A percentile compares a stretch with the other conserved stretches of the same genome.
Evolutionary conservation across 2,888 invertebrate genomes (phyloP).

Genomic region (Erebia palarica): DNA sequence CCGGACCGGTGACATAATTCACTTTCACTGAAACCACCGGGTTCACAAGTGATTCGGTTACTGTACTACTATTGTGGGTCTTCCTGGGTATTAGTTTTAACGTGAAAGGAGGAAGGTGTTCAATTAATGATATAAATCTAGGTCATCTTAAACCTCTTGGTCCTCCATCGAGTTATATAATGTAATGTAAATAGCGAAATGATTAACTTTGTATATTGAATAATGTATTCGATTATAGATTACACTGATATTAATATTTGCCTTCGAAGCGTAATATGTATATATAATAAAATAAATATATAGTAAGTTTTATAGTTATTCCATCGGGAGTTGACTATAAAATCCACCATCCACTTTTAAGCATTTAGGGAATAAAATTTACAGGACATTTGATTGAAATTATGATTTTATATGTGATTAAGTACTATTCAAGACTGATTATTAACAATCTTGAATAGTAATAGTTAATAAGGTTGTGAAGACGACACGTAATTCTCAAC

Average conservation of each 20-base stretch:
- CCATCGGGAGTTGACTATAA: background rate
- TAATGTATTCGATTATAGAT: background rate
- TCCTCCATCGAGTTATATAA: slow-evolving; percentile 19
- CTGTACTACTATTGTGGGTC: slow-evolving; percentile 11
- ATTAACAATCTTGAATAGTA: too few relatives aligned
- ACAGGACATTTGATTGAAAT: background rate
- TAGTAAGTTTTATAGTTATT: background rate
- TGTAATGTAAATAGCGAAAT: background rate
- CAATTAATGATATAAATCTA: slow-evolving; percentile 30
- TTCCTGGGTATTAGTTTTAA: slow-evolving; percentile 27
- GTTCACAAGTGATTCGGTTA: slow-evolving; percentile 18
- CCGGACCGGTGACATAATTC: slow-evolving; percentile 54
- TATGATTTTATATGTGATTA: too few relatives aligned
- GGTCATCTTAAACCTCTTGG: slow-evolving; percentile 23
- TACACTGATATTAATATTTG: background rate
- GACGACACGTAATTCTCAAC: too few relatives aligned
- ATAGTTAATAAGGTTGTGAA: too few relatives aligned
- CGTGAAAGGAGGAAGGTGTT: slow-evolving; percentile 39
- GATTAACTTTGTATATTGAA: background rate
- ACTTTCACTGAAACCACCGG: slow-evolving; percentile 60
- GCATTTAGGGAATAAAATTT: background rate
- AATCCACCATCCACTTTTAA: background rate
- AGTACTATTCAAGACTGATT: too few relatives aligned
- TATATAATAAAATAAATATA: too few relatives aligned
- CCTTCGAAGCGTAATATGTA: background rate